Percentiles rank a stretch among this genome's conserved stretches.
Conservation (phyloP, 2,113 vertebrate genomes). For the Echinops telfairi region DNA sequence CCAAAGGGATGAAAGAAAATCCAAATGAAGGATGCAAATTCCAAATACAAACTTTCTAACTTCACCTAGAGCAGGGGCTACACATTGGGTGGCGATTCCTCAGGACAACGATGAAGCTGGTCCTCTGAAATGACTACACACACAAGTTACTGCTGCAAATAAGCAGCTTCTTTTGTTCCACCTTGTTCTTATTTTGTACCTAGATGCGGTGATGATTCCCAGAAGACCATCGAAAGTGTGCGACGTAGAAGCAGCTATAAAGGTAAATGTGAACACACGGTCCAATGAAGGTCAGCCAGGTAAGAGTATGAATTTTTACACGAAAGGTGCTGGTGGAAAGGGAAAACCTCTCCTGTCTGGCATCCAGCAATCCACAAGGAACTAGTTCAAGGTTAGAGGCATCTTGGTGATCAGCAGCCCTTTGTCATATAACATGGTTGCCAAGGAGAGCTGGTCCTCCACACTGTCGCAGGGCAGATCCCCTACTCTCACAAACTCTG, state of each 20-base stretch:
- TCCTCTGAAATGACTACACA: conserved; percentile 32
- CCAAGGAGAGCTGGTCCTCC: conserved; percentile 90
- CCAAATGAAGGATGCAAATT: conserved; percentile 61
- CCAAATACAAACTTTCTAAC: background rate
- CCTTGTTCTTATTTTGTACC: conserved; percentile 67
- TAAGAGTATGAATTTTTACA: conserved; percentile 53
- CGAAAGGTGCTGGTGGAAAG: background rate
- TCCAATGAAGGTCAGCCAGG: conserved; percentile 40
- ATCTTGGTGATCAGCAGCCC: conserved; percentile 88
- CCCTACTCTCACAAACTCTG: conserved; percentile 90
- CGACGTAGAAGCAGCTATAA: conserved; percentile 58
- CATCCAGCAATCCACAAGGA: conserved; percentile 17
- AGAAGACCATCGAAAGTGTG: conserved; percentile 37
- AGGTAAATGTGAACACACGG: conserved; percentile 71
- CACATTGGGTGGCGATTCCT: background rate
- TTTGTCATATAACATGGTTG: conserved; percentile 88
- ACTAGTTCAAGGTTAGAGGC: conserved; percentile 79
- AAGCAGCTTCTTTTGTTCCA: conserved; percentile 41
- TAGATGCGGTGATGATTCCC: conserved; percentile 65
- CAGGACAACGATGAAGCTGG: background rate
- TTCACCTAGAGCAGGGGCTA: background rate
- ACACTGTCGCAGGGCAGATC: conserved; percentile 91
- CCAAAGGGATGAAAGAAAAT: conserved; percentile 51
- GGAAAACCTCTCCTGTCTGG: background rate
- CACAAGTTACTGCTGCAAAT: conserved; percentile 32